Conservation (phyloP, 2,888 invertebrate species). For the Dexiosoma caninum region DNA sequence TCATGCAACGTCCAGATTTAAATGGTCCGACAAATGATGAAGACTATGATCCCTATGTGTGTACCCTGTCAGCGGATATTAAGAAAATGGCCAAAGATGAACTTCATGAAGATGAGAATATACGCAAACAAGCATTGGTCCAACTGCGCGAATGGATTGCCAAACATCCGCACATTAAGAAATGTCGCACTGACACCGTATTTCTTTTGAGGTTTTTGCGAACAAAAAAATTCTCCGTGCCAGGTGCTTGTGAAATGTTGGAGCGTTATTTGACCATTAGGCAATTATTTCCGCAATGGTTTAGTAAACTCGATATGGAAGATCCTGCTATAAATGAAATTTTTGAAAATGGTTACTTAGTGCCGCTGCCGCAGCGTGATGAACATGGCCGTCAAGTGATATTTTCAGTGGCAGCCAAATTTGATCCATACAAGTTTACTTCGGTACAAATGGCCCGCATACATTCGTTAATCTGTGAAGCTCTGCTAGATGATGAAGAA, state of each 20-base stretch:
- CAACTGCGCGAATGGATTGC: conserved; percentile 90
- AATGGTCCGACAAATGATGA: conserved; percentile 70
- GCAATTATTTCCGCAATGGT: conserved; percentile 92
- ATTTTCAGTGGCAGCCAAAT: conserved; percentile 87
- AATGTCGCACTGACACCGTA: conserved; percentile 88
- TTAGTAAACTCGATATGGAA: conserved; percentile 87
- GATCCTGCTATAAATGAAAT: conserved; percentile 89
- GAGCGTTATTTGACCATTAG: conserved; percentile 91
- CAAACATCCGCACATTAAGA: conserved; percentile 89
- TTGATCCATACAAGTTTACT: conserved; percentile 87
- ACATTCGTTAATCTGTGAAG: conserved; percentile 91
- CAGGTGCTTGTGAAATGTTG: conserved; percentile 90
- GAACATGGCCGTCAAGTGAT: conserved; percentile 86
- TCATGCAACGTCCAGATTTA: conserved; percentile 72
- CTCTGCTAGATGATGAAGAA: conserved; percentile 89
- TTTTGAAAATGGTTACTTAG: conserved; percentile 87
- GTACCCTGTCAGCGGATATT: conserved; percentile 76
- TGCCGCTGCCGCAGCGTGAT: conserved; percentile 86
- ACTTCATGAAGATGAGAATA: conserved; percentile 87
- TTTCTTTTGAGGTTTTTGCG: conserved; percentile 91
- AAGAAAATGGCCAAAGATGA: conserved; percentile 84
- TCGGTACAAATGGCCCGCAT: conserved; percentile 91
- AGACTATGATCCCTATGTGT: conserved; percentile 76
- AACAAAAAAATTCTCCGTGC: conserved; percentile 92
- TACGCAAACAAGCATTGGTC: conserved; percentile 85